Base-by-base conservation (phyloP, 1,140 invertebrate genomes). In the Tribolium madens region DNA sequence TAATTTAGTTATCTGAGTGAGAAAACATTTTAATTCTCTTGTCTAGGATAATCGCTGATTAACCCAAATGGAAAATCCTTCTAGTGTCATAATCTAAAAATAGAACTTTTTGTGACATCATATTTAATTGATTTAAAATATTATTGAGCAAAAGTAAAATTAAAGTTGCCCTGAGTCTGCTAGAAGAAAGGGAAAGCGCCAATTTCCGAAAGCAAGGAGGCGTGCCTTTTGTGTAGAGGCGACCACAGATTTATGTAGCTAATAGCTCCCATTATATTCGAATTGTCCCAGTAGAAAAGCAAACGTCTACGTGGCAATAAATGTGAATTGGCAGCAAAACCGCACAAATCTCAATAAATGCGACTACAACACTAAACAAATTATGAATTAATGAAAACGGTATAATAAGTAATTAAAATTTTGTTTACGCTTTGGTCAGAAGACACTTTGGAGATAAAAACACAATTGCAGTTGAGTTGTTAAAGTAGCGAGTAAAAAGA, bases 191-290 rank as follows among this genome's bases (percentile, higher is more conserved):
- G 6, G 12, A 60, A 31, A 21, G 53, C 53, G 18, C 17, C 53
- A 60, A 60, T 60, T 60, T 60, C 9, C 6, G 17, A 64, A 64
- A 64, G 21, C 12, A 64, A 64, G 26, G 31, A 36, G 57, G 57
- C 57, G 26, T 64, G 52, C 17, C 57, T 12, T 12, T 42, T 64
- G 57, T 31, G 26, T 31, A 10, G 9, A 2, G 57, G 26, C 21
- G 21, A 12, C 57, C 10, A 33, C 57, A 64, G 57, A 64, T 64
- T 64, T 64, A 64, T 64, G 57, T 64, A n/a, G 21, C 26, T 64
- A 64, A 64, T 64, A 64, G 57, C 57, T 26, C 26, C 57, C 57
- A 64, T 64, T 64, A 64, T 26, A 64, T 14, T 12, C 57, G 26
- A 64, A 64, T 64, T 33, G 57, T 12, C 17, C 9, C 21, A 1